phyloP scores from a whole-genome alignment of 2,113 vertebrate species.

The Asarcornis scutulata region DNA sequence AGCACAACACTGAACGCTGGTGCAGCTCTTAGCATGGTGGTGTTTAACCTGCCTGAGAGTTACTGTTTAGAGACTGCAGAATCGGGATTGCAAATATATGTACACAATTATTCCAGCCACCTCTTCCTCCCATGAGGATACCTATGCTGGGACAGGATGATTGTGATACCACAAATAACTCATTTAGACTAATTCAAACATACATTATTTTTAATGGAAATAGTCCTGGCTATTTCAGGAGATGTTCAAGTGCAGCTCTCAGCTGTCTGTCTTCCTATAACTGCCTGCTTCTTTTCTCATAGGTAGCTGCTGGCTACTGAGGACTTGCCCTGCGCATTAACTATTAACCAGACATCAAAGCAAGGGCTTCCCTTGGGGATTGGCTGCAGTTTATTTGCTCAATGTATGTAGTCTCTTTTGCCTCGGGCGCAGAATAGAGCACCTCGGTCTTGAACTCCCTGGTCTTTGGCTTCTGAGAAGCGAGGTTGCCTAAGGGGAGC shows the following conservation, averaged over 20 bases:
- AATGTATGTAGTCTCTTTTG: neutral
- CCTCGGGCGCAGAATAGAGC: neutral
- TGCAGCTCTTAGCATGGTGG: rapidly evolving
- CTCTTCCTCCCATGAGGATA: neutral
- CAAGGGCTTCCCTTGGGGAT: neutral
- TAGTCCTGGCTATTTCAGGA: neutral
- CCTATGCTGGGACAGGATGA: neutral
- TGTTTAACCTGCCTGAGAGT: neutral
- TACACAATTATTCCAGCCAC: neutral
- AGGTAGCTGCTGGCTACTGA: neutral
- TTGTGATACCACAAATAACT: neutral
- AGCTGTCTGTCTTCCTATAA: neutral
- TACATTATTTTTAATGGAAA: neutral
- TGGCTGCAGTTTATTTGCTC: conserved; percentile 18
- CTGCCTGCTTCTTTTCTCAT: neutral
- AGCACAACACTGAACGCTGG: neutral
- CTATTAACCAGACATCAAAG: conserved; percentile 39
- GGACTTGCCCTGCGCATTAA: neutral
- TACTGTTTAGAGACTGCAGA: neutral
- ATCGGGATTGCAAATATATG: neutral
- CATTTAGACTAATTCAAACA: neutral
- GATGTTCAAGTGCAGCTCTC: neutral
- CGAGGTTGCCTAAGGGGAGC: neutral
- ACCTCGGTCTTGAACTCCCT: conserved; percentile 19
- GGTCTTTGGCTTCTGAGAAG: conserved; percentile 20